These are phyloP conservation scores for Drosophila takahashii DNA, from an alignment of 1,140 invertebrate species.

Conservation along the genomic window DNA sequence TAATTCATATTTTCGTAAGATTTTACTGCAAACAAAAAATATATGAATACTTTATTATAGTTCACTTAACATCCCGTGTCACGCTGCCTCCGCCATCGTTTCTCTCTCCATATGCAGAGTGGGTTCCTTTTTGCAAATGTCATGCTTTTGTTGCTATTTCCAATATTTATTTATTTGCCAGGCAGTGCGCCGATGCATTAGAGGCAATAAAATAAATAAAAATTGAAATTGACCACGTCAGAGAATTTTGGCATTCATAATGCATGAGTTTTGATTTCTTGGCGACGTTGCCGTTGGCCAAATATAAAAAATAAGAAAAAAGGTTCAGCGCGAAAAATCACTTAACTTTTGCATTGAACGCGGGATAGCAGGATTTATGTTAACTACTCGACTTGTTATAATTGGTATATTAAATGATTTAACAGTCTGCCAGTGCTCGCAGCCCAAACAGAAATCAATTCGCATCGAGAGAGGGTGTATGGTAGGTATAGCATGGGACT, in stretches of 20 bases:
- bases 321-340: slow-evolving; percentile 68
- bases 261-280: slow-evolving; percentile 82
- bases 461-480: slow-evolving; percentile 48
- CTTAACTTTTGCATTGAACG: slow-evolving; percentile 69
- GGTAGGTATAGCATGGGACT: slow-evolving; percentile 10
- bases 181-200: slow-evolving; percentile 76
- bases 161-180: slow-evolving; percentile 80
- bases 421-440: slow-evolving; percentile 67
- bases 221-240: slow-evolving; percentile 82
- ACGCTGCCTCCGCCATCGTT: slow-evolving; percentile 13
- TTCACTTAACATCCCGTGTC: slow-evolving; percentile 11
- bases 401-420: slow-evolving; percentile 84
- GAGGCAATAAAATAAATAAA: slow-evolving; percentile 82
- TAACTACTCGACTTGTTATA: slow-evolving; percentile 83
- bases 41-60: too few relatives aligned
- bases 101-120: slow-evolving; percentile 42
- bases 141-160: slow-evolving; percentile 58
- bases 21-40: too few relatives aligned
- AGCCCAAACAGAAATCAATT: slow-evolving; percentile 81
- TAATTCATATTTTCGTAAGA: too few relatives aligned
- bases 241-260: slow-evolving; percentile 81
- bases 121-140: slow-evolving; percentile 51
- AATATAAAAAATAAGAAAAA: slow-evolving; percentile 25
- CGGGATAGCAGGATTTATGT: slow-evolving; percentile 73
- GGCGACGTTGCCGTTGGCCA: slow-evolving; percentile 59